phyloP scores from a whole-genome alignment of 2,888 invertebrate genomes.

The Sphinx pinastri region DNA sequence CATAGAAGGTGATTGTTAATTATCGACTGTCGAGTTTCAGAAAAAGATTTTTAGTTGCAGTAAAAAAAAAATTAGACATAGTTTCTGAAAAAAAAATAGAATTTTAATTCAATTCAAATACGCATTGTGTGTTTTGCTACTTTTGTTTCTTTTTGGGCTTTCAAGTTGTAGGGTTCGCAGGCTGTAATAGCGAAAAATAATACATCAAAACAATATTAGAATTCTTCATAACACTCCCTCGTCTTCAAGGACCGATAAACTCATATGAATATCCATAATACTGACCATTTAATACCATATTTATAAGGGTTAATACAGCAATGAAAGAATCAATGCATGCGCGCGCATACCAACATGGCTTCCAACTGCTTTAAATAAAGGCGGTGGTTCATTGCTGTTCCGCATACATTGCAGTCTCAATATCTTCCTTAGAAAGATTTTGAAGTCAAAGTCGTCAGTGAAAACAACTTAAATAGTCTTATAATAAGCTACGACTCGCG shows the following conservation, averaged over 20 bases:
- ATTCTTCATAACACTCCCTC: neutral
- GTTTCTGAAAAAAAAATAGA: too few relatives aligned
- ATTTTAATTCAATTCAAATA: too few relatives aligned
- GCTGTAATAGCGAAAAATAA: too few relatives aligned
- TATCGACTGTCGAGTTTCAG: too few relatives aligned
- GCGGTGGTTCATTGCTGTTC: neutral
- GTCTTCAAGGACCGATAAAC: neutral
- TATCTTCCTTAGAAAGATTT: neutral
- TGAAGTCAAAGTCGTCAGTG: neutral
- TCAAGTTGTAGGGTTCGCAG: too few relatives aligned
- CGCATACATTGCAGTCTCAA: neutral
- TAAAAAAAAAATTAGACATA: too few relatives aligned
- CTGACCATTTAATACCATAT: neutral
- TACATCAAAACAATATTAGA: too few relatives aligned
- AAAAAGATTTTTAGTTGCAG: too few relatives aligned
- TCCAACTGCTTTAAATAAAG: conserved; percentile 48
- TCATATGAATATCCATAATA: neutral
- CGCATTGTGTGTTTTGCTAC: too few relatives aligned
- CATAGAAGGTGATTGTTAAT: too few relatives aligned
- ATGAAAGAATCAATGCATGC: conserved; percentile 67
- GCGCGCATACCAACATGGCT: conserved; percentile 74
- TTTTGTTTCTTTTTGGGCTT: too few relatives aligned
- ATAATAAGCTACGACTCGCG: neutral
- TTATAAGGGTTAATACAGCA: neutral
- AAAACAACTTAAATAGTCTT: neutral